Conservation (phyloP, 2,113 vertebrate genomes). For the Plecturocebus donacophilus region DNA sequence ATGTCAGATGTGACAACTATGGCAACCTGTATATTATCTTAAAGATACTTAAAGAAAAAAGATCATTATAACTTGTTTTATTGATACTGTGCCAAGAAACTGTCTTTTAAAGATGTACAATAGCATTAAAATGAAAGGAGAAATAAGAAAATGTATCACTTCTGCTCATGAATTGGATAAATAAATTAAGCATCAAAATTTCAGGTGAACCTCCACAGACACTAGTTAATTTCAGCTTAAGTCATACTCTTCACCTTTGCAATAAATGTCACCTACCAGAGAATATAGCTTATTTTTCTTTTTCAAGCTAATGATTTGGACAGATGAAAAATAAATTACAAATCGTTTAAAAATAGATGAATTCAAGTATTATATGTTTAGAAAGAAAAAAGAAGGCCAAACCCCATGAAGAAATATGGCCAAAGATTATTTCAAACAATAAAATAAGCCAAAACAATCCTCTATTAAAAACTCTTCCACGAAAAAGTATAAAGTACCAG, state of each 20-base stretch:
- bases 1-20: neutral
- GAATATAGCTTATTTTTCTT: conserved; percentile 2
- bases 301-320: conserved; percentile 2
- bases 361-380: neutral
- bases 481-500: neutral
- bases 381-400: neutral
- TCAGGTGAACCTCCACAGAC: neutral
- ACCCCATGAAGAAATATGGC: neutral
- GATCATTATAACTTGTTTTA: neutral
- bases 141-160: neutral
- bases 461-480: neutral
- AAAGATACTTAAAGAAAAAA: neutral
- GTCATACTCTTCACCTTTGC: neutral
- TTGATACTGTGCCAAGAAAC: neutral
- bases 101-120: neutral
- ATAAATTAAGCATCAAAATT: neutral
- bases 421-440: neutral
- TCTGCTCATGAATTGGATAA: neutral
- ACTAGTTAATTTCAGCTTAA: neutral
- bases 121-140: conserved; percentile 27
- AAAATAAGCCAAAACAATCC: neutral
- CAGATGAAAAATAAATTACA: conserved; percentile 5
- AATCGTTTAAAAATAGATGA: conserved; percentile 1
- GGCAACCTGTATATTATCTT: neutral
- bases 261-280: neutral